phyloP scores from a whole-genome alignment of 2,113 vertebrate genomes.

The Pseudorectes ferrugineus region DNA sequence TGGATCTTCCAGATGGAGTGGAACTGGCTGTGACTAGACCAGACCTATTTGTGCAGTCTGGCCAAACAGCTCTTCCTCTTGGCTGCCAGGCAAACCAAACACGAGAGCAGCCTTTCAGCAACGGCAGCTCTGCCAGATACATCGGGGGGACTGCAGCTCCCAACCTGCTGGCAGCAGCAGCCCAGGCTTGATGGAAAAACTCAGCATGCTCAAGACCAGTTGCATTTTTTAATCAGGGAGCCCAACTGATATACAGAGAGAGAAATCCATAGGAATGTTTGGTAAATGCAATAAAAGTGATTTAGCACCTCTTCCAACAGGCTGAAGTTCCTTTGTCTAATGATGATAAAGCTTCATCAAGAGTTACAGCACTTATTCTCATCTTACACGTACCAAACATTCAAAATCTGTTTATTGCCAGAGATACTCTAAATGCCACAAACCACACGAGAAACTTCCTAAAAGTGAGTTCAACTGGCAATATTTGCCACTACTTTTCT shows the following conservation, averaged over 20 bases:
- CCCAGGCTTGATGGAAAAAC: not conserved
- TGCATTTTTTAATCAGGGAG: not conserved
- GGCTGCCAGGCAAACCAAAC: not conserved
- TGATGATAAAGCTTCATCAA: fast-evolving
- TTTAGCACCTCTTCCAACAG: not conserved
- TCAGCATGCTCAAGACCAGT: not conserved
- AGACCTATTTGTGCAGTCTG: not conserved
- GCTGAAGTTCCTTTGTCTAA: not conserved
- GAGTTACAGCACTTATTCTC: not conserved
- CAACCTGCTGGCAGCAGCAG: not conserved
- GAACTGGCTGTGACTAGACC: not conserved
- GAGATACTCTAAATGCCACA: not conserved
- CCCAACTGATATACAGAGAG: fast-evolving
- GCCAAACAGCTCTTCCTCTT: not conserved
- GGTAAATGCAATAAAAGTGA: not conserved
- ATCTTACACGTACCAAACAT: fast-evolving
- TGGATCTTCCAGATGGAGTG: not conserved
- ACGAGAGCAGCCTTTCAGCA: not conserved
- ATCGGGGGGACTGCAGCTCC: not conserved
- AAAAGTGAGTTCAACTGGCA: not conserved
- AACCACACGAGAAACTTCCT: not conserved
- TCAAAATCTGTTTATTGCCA: not conserved
- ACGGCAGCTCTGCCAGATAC: not conserved
- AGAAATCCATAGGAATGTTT: not conserved
- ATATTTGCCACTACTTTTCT: not conserved